phyloP scores from a whole-genome alignment of 2,797 vertebrate genomes.

The Bucorvus abyssinicus region DNA sequence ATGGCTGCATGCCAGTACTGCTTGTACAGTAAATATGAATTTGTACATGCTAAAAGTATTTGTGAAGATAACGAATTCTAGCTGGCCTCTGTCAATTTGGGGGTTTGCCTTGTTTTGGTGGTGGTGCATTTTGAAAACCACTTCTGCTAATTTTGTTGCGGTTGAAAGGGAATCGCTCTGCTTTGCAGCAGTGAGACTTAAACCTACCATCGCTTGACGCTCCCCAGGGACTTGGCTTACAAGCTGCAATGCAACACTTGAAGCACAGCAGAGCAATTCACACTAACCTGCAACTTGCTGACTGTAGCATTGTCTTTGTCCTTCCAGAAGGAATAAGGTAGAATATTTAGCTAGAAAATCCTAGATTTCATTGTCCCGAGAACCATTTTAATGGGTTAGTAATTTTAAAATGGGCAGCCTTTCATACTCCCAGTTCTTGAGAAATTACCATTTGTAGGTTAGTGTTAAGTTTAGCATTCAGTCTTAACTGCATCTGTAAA shows the following conservation, averaged over 20 bases:
- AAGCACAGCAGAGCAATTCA: constrained; percentile 31
- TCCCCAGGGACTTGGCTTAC: constrained; percentile 26
- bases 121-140: background rate
- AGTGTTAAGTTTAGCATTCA: background rate
- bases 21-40: background rate
- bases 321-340: background rate
- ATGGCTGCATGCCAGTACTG: background rate
- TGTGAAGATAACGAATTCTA: background rate
- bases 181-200: constrained; percentile 21
- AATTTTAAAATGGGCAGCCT: background rate
- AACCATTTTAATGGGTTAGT: background rate
- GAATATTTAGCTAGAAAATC: background rate
- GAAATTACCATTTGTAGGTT: background rate
- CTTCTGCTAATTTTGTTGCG: background rate
- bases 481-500: background rate
- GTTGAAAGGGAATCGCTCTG: background rate
- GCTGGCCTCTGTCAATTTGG: background rate
- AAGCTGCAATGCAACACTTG: constrained; percentile 45
- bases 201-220: background rate
- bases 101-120: background rate
- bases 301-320: constrained; percentile 47
- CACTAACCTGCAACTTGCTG: constrained; percentile 38
- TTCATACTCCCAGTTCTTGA: background rate
- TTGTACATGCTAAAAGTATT: background rate
- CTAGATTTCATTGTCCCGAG: background rate